phyloP scores from a whole-genome alignment of 2,113 vertebrate species.

The Poeciliopsis turrubarensis region DNA sequence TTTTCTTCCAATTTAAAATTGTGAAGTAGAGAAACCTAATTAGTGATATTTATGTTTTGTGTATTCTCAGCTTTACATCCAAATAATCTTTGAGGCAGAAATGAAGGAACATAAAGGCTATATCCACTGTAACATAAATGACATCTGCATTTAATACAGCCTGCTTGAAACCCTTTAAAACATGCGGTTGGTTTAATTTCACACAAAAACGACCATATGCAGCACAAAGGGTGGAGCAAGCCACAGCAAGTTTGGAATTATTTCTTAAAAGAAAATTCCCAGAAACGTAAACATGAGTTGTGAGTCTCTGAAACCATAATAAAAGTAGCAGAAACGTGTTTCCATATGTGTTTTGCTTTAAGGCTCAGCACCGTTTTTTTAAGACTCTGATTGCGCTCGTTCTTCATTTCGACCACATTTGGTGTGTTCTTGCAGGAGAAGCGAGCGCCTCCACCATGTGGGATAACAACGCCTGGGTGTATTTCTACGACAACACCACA shows the following conservation, averaged over 20 bases:
- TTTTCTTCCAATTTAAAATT: not conserved
- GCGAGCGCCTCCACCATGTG: slow-evolving; percentile 99
- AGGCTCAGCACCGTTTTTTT: not conserved
- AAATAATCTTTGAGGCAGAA: not conserved
- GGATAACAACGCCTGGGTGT: slow-evolving; percentile 96
- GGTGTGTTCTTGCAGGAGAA: slow-evolving; percentile 82
- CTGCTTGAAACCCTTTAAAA: not conserved
- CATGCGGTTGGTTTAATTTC: not conserved
- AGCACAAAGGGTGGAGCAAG: not conserved
- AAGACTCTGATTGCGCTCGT: not conserved
- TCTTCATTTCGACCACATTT: slow-evolving; percentile 18
- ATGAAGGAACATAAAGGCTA: not conserved
- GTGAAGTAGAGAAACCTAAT: not conserved
- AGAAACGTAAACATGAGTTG: slow-evolving; percentile 4
- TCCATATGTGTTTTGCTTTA: slow-evolving; percentile 7
- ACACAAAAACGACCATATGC: slow-evolving; percentile 3
- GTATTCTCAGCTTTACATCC: no score
- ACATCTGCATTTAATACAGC: not conserved
- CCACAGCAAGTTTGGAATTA: not conserved
- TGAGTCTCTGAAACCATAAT: not conserved
- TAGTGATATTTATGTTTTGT: not conserved
- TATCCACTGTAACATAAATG: not conserved
- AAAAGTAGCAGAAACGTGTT: not conserved
- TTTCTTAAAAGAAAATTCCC: slow-evolving; percentile 4
- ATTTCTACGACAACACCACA: slow-evolving; percentile 90